Conservation (phyloP, 2,113 vertebrate genomes). For the Actenoides hombroni region DNA sequence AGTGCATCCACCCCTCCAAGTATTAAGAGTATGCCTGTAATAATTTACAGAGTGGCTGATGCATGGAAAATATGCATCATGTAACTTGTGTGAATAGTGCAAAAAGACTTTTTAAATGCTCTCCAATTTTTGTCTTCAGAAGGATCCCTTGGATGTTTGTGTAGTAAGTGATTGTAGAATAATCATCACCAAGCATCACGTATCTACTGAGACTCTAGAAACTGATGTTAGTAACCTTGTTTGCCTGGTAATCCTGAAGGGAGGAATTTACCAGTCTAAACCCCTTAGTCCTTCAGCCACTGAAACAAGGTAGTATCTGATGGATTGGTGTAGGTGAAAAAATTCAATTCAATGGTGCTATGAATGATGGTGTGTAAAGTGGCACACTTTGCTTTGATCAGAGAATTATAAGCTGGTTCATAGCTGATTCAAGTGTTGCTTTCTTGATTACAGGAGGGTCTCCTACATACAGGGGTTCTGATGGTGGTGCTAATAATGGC, state of each 20-base stretch:
- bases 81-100: neutral
- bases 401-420: neutral
- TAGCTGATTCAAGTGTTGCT: neutral
- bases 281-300: neutral
- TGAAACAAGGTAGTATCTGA: neutral
- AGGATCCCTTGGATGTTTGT: neutral
- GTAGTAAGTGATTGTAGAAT: neutral
- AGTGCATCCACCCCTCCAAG: neutral
- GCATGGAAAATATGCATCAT: fast-evolving
- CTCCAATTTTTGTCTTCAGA: neutral
- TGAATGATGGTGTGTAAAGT: neutral
- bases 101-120: neutral
- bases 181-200: neutral
- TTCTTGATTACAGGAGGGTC: neutral
- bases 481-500: no score
- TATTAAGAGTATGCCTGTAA: neutral
- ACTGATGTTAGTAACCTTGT: neutral
- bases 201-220: neutral
- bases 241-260: neutral
- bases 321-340: neutral
- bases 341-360: neutral
- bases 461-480: neutral
- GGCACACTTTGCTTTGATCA: neutral
- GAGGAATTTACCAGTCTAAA: neutral
- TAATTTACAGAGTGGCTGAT: neutral